phyloP scores from a whole-genome alignment of 2,888 invertebrate species.

The Oithona nana region DNA sequence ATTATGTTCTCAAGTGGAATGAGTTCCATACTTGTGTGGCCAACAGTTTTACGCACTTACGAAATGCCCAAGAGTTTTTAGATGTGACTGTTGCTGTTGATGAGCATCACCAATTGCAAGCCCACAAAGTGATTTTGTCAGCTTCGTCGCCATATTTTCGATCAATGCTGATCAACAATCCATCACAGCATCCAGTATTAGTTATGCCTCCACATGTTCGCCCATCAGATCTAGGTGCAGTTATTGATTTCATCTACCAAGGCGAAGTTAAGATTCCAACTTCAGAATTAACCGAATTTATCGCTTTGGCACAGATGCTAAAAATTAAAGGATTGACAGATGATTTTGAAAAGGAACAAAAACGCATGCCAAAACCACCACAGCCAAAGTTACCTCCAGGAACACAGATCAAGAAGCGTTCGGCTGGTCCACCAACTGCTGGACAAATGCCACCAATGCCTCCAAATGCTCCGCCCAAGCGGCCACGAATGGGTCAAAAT shows the following conservation, averaged over 20 bases:
- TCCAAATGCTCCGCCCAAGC: background rate
- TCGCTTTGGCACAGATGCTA: slow-evolving; percentile 5
- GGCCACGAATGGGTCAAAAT: background rate
- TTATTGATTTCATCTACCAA: slow-evolving; percentile 14
- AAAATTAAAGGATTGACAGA: slow-evolving; percentile 9
- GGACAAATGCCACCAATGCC: background rate
- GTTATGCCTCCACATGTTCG: slow-evolving; percentile 9
- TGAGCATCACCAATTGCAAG: background rate
- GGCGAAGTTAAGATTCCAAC: slow-evolving; percentile 6
- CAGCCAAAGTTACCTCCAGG: background rate
- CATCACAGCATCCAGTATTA: background rate
- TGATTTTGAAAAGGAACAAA: background rate
- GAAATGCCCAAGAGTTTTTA: background rate
- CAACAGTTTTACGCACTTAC: background rate
- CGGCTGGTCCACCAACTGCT: background rate
- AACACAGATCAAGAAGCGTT: background rate
- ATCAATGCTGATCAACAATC: background rate
- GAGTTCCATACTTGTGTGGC: background rate
- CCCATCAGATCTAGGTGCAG: background rate
- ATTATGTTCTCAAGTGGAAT: slow-evolving; percentile 1
- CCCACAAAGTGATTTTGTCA: slow-evolving; percentile 11
- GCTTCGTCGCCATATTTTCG: slow-evolving; percentile 7
- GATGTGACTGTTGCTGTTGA: background rate
- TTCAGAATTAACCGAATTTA: background rate
- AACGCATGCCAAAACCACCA: background rate